Percentiles rank a stretch among this genome's conserved stretches.
Evolutionary conservation across 2,888 invertebrate genomes (phyloP).

Genomic region (Drosophila diplacantha): DNA sequence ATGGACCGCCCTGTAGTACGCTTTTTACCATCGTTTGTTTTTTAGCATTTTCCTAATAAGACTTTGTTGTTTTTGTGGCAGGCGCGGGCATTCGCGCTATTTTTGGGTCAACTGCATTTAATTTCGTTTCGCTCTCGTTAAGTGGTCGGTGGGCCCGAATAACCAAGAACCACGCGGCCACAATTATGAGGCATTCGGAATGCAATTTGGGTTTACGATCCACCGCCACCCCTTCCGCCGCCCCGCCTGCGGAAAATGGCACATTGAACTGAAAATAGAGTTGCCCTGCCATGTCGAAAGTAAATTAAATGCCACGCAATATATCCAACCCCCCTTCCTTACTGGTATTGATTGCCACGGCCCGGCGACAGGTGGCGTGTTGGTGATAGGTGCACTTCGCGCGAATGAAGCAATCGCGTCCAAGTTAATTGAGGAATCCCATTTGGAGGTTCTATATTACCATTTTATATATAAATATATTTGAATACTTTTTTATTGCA

Average conservation of each 20-base stretch:
- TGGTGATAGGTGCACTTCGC: slow-evolving; percentile 11
- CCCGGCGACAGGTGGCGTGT: slow-evolving; percentile 25
- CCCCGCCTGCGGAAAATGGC: slow-evolving; percentile 15
- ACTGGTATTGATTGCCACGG: slow-evolving; percentile 16
- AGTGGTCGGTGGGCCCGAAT: slow-evolving; percentile 45
- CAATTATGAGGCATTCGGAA: slow-evolving; percentile 59
- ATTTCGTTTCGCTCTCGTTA: slow-evolving; percentile 62
- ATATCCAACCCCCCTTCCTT: background rate
- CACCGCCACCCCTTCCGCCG: slow-evolving; percentile 2
- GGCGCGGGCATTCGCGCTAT: slow-evolving; percentile 41
- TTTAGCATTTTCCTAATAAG: slow-evolving; percentile 11
- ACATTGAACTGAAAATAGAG: slow-evolving; percentile 22
- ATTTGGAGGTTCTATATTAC: background rate
- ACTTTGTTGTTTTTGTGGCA: slow-evolving; percentile 26
- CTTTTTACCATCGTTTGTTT: slow-evolving; percentile 1
- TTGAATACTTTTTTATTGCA: background rate
- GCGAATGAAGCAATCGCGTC: slow-evolving; percentile 3
- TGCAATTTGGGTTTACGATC: slow-evolving; percentile 64
- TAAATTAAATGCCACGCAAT: slow-evolving; percentile 16
- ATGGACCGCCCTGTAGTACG: slow-evolving; percentile 3
- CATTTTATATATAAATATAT: no score
- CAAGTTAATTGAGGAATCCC: background rate
- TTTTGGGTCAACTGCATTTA: slow-evolving; percentile 67
- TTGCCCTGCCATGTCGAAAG: slow-evolving; percentile 22
- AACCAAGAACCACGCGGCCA: slow-evolving; percentile 43